These are phyloP conservation scores for Sebastes melanostomus DNA, from an alignment of 2,797 vertebrate species.

Conservation along the genomic window DNA sequence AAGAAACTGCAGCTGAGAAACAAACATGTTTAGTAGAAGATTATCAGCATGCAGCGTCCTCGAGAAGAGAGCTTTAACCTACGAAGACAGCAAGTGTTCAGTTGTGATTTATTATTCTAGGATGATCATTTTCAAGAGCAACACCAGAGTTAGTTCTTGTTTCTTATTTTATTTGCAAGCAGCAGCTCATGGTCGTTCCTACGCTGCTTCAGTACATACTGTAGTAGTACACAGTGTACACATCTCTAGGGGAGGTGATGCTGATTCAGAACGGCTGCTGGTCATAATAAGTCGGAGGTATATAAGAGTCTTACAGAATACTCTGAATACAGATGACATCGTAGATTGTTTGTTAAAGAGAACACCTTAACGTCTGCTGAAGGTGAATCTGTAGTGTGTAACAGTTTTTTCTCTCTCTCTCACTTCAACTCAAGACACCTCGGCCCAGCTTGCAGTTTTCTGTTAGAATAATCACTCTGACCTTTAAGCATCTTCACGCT, in stretches of 20 bases:
- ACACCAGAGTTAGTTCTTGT: not conserved
- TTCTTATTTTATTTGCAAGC: not conserved
- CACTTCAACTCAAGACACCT: not conserved
- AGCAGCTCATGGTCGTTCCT: not conserved
- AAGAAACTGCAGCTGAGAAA: conserved; percentile 6
- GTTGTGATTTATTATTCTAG: not conserved
- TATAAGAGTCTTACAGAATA: not conserved
- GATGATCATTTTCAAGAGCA: not conserved
- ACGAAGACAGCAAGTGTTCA: not conserved
- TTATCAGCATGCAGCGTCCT: not conserved
- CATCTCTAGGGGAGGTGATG: not conserved
- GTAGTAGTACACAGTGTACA: not conserved
- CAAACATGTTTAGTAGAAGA: conserved; percentile 1
- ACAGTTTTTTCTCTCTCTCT: not conserved
- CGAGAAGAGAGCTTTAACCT: not conserved
- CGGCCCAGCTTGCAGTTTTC: not conserved
- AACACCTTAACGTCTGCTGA: not conserved
- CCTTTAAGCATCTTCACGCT: conserved; percentile 23
- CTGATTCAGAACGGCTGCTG: not conserved
- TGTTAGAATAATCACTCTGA: conserved; percentile 30
- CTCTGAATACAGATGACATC: not conserved
- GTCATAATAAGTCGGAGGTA: not conserved
- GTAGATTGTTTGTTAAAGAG: not conserved
- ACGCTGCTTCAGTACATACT: not conserved
- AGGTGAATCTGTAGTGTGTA: not conserved